These are phyloP conservation scores for Malurus splendens DNA, from an alignment of 2,797 vertebrate genomes.

Conservation along the genomic window DNA sequence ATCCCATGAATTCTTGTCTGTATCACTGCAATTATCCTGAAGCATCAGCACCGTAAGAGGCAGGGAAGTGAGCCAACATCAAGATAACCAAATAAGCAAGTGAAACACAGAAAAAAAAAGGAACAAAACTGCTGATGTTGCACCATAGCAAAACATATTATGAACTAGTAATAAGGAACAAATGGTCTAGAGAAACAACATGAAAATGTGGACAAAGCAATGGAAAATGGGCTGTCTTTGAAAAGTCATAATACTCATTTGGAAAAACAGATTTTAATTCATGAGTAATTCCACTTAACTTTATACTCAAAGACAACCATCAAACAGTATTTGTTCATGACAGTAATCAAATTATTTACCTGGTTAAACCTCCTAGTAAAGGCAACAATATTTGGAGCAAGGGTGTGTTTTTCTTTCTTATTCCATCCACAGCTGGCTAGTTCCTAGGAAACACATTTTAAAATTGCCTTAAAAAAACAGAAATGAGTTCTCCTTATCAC, in stretches of 20 bases:
- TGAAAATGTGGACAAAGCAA: background rate
- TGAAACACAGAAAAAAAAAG: background rate
- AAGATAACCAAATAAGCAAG: background rate
- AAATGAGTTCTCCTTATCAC: background rate
- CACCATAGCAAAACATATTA: background rate
- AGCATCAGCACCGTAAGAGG: background rate
- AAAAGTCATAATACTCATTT: background rate
- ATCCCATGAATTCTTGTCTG: background rate
- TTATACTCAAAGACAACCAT: background rate
- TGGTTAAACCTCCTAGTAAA: slow-evolving; percentile 97
- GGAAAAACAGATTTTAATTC: background rate
- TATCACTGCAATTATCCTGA: background rate
- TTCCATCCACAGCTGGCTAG: slow-evolving; percentile 94
- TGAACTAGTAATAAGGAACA: background rate
- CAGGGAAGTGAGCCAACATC: background rate
- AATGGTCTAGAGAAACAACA: background rate
- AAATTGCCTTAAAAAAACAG: background rate
- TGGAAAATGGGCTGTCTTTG: background rate
- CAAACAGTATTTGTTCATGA: background rate
- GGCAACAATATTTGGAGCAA: slow-evolving; percentile 91
- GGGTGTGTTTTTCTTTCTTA: slow-evolving; percentile 92
- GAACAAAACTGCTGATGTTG: background rate
- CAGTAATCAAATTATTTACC: slow-evolving; percentile 66
- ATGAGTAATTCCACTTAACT: background rate
- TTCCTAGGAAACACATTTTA: slow-evolving; percentile 77